A percentile compares a stretch with the other conserved stretches of the same genome.
phyloP scores from a whole-genome alignment of 1,140 invertebrate species.

The Nasonia longicornis region DNA sequence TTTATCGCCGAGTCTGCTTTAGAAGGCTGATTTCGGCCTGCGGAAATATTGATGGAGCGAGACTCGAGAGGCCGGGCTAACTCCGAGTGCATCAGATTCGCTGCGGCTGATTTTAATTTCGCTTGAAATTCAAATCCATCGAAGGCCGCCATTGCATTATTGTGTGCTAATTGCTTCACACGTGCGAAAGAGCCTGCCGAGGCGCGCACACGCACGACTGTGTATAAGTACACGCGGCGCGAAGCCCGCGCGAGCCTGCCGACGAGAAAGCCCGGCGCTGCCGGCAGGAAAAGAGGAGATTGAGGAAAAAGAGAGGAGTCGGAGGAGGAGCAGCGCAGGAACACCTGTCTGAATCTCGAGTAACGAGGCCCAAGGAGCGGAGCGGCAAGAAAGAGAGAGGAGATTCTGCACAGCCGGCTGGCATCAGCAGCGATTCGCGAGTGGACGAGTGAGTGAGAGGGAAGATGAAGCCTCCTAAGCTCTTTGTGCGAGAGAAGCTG shows the following conservation, averaged over 20 bases:
- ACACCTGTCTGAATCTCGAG: conserved; percentile 59
- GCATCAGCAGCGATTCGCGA: no score
- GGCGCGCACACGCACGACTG: no score
- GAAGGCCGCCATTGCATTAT: neutral
- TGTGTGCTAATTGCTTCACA: conserved; percentile 33
- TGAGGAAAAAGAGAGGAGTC: neutral
- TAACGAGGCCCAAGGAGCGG: conserved; percentile 49
- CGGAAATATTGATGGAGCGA: no score
- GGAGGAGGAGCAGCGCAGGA: conserved; percentile 28
- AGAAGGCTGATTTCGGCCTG: no score
- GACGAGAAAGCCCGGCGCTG: conserved; percentile 1
- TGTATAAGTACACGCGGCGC: neutral
- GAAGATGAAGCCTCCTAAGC: neutral
- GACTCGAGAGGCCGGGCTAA: no score
- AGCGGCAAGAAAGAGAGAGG: neutral
- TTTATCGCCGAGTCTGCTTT: neutral
- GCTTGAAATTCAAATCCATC: neutral
- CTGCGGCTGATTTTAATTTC: no score
- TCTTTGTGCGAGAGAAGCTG: conserved; percentile 10
- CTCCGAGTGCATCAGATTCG: no score
- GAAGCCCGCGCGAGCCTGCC: neutral
- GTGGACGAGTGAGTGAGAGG: neutral
- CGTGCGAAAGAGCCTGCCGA: neutral
- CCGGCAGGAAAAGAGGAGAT: conserved; percentile 27
- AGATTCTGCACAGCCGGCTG: neutral